phyloP scores from a whole-genome alignment of 1,140 invertebrate species.

The Heterodera carotae region DNA sequence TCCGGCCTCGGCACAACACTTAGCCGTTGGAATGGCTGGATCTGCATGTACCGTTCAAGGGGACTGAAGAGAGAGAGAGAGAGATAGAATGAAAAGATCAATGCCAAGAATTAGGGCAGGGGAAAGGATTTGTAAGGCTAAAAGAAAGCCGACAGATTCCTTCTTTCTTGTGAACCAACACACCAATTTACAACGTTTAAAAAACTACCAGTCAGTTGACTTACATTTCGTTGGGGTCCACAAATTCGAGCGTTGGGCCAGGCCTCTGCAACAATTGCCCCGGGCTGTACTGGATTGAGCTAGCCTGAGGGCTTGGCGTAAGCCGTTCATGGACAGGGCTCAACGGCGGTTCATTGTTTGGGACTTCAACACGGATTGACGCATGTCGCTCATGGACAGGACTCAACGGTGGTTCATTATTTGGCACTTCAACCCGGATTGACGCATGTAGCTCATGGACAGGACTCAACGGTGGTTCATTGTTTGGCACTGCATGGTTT shows the following conservation, averaged over 20 bases:
- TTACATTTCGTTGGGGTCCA: background rate
- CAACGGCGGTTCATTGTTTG: too few relatives aligned
- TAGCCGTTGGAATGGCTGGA: background rate
- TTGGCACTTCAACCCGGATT: too few relatives aligned
- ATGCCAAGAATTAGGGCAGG: too few relatives aligned
- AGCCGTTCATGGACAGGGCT: background rate
- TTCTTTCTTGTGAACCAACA: slow-evolving; percentile 1
- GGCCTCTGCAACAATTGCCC: background rate
- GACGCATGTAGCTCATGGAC: too few relatives aligned
- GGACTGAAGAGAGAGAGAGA: background rate
- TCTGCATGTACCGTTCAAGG: background rate
- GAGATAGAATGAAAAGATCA: too few relatives aligned
- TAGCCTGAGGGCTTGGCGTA: too few relatives aligned
- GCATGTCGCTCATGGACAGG: too few relatives aligned
- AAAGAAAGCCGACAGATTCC: background rate
- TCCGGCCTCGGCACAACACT: background rate
- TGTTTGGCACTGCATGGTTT: too few relatives aligned
- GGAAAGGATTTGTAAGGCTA: background rate
- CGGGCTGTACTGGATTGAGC: background rate
- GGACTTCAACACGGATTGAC: too few relatives aligned
- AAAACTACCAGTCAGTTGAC: background rate
- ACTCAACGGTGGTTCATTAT: too few relatives aligned
- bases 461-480: too few relatives aligned
- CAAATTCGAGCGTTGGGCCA: background rate
- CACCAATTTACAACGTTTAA: too few relatives aligned